These are phyloP conservation scores for Campylorhamphus procurvoides DNA, from an alignment of 2,113 vertebrate species.

Conservation along the genomic window DNA sequence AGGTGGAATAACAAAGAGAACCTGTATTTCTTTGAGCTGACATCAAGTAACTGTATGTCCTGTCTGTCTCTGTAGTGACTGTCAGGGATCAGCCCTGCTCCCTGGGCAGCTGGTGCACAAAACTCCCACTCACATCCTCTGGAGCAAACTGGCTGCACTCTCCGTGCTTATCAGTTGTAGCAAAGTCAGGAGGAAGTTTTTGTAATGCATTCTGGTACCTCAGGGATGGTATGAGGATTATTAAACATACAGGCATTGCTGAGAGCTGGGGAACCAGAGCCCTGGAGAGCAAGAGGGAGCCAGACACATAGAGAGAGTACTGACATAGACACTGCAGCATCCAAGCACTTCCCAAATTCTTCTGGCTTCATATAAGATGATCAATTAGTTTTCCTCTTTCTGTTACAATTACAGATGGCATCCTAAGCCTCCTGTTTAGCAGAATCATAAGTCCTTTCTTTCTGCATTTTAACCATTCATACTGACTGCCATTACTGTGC, in stretches of 20 bases:
- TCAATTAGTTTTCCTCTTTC: background rate
- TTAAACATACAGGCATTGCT: background rate
- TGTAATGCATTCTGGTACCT: background rate
- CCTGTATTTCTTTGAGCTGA: background rate
- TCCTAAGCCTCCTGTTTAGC: background rate
- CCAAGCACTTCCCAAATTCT: background rate
- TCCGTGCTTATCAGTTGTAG: background rate
- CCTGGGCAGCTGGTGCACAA: background rate
- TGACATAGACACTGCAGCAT: background rate
- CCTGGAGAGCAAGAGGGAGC: background rate
- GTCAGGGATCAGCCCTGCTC: background rate
- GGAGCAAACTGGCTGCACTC: background rate
- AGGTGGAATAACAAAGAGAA: background rate
- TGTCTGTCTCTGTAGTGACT: background rate
- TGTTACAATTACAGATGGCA: background rate
- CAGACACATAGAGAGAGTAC: background rate
- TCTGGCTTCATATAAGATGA: fast-evolving
- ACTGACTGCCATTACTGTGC: background rate
- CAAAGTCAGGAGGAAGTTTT: background rate
- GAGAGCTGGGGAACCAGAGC: background rate
- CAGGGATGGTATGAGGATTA: background rate
- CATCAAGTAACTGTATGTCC: background rate
- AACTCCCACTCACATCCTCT: background rate
- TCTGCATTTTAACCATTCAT: background rate
- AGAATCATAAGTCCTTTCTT: background rate